These are phyloP conservation scores for Melikaiella ostensackeni DNA, from an alignment of 2,888 invertebrate genomes.

Conservation along the genomic window DNA sequence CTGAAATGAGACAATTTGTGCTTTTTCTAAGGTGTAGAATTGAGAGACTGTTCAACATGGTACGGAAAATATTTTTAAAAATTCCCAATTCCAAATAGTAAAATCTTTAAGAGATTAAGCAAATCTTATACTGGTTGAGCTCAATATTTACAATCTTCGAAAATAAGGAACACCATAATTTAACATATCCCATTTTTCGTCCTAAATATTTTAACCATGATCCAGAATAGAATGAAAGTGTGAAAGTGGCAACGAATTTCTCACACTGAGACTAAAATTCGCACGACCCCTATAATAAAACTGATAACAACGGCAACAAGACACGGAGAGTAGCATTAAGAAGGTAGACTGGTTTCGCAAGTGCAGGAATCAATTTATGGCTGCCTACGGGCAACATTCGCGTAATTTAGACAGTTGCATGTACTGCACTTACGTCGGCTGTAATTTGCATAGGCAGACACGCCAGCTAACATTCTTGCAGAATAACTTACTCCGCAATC, in stretches of 20 bases:
- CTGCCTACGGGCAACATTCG: conserved; percentile 56
- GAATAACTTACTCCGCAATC: background rate
- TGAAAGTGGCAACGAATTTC: conserved; percentile 40
- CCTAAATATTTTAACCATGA: too few relatives aligned
- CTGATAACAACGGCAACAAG: conserved; percentile 52
- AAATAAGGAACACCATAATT: too few relatives aligned
- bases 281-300: conserved; percentile 52
- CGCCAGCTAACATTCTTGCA: conserved; percentile 45
- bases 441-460: conserved; percentile 60
- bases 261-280: conserved; percentile 42
- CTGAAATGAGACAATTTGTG: too few relatives aligned
- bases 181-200: too few relatives aligned
- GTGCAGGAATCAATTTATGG: conserved; percentile 58
- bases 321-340: conserved; percentile 40
- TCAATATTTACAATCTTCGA: too few relatives aligned
- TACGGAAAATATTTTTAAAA: too few relatives aligned
- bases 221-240: conserved; percentile 17
- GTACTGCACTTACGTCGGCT: conserved; percentile 48
- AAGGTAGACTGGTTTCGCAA: conserved; percentile 55
- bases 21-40: too few relatives aligned
- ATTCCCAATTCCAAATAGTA: too few relatives aligned
- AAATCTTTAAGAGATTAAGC: too few relatives aligned
- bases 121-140: too few relatives aligned
- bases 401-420: conserved; percentile 55
- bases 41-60: too few relatives aligned